A percentile compares a stretch with the other conserved stretches of the same genome.
Evolutionary conservation across 2,797 vertebrate genomes (phyloP).

Genomic region (Leptoclinus maculatus): DNA sequence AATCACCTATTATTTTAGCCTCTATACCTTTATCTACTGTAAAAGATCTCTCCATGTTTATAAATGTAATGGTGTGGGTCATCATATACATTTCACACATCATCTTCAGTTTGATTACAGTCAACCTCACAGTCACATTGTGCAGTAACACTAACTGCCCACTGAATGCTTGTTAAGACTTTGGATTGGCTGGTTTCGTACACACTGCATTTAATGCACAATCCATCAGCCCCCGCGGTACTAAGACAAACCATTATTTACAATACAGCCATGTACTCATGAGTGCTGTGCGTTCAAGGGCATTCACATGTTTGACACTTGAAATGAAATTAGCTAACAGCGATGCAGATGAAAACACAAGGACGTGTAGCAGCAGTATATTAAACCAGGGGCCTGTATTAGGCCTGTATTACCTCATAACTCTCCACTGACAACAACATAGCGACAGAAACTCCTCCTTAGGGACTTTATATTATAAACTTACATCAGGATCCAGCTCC

Average conservation of each 20-base stretch:
- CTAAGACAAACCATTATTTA: slow-evolving; percentile 21
- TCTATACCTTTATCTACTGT: background rate
- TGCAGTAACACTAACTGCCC: background rate
- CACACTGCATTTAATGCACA: background rate
- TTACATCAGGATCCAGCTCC: slow-evolving; percentile 97
- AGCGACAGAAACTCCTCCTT: slow-evolving; percentile 23
- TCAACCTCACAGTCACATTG: background rate
- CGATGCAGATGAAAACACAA: slow-evolving; percentile 5
- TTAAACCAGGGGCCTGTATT: background rate
- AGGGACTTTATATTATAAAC: slow-evolving; percentile 63
- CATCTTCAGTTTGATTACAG: too few species aligned
- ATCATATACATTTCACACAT: background rate
- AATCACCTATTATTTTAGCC: background rate
- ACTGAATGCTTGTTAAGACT: background rate
- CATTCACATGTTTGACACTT: slow-evolving; percentile 7
- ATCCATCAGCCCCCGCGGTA: slow-evolving; percentile 4
- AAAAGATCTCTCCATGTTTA: background rate
- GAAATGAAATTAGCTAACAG: slow-evolving; percentile 8
- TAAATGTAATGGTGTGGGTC: background rate
- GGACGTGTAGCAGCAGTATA: background rate
- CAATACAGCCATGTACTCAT: slow-evolving; percentile 5
- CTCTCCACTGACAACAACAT: slow-evolving; percentile 36
- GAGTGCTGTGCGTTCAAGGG: background rate
- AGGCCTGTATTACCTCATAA: slow-evolving; percentile 32
- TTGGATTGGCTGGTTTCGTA: background rate